Base-by-base conservation (phyloP, 2,113 vertebrate species). In the Procavia capensis region DNA sequence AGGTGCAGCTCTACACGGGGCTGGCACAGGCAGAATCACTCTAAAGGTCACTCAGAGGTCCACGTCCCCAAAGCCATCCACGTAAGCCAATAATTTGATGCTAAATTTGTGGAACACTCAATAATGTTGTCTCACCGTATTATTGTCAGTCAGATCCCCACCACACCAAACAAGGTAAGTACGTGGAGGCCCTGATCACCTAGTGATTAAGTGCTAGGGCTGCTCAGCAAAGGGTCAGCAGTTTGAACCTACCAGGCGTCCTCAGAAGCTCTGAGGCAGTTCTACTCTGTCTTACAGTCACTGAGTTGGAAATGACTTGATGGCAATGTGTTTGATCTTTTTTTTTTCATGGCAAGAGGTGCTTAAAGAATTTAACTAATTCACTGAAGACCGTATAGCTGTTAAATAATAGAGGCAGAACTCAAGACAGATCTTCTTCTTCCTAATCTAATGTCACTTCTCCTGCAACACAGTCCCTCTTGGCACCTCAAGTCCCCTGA, bases 11-110 rank as follows among this genome's bases (percentile, higher is more conserved):
- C 39, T 86, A 90, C 87, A 75, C 74, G 54, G 43, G 54, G n/a
- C 61, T 54, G 57, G 91, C 0, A 27, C 68, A 93, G 91, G 85
- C 87, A 59, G 95, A n/a, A n/a, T n/a, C 39, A 31, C 64, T 85
- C 47, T 66, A 36, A 90, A 95, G 90, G 64, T 96, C 85, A 96
- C 36, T 9, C 3, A 27, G 75, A 95, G 78, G 76, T 5, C 72
- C 45, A 0, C 63, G 54, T 24, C 7, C 54, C 39, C 4, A 85
- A 36, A 64, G n/a, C 41, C 13, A 64, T 68, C 43, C 25, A 43
- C 36, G 45, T 3, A 31, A 31, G 24, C 22, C 78, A 78, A 13
- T 50, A 76, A 14, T 6, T 41, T 13, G 47, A 50, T 27, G 7
- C 13, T 41, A 59, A 43, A 72, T 47, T 93, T 61, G 4, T 43